Conservation (phyloP, 2,113 vertebrate species). For the human region GRCh38 chr11:107035001-107035500, state of each 20-base stretch:
- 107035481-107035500: background rate
- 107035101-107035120: constrained; percentile 13
- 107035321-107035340: background rate
- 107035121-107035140: background rate
- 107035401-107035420: background rate
- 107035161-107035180: constrained; percentile 39
- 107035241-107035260: background rate
- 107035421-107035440: background rate
- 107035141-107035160: background rate
- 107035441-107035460: background rate
- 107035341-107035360: background rate
- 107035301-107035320: background rate
- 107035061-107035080: background rate
- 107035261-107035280: background rate
- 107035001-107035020: background rate
- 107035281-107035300: background rate
- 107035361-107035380: background rate
- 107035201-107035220: background rate
- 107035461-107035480: background rate
- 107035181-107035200: background rate
- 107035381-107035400: background rate
- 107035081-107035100: constrained; percentile 1
- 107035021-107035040: background rate
- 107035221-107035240: constrained; percentile 1
- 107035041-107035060: background rate